Conservation (phyloP, 2,888 invertebrate species). For the Monochamus alternatus region DNA sequence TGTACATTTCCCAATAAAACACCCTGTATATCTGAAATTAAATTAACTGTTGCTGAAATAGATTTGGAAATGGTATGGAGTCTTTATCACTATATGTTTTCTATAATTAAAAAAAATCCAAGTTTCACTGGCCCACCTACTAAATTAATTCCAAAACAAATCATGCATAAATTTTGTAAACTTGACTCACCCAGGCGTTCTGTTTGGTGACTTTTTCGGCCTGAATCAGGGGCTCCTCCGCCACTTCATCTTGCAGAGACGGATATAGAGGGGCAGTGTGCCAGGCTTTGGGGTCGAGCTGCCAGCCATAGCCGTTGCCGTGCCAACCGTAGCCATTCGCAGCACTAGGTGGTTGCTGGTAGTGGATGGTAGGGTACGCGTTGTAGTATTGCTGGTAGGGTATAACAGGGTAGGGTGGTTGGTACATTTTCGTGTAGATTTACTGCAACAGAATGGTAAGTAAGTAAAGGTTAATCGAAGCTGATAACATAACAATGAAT, state of each 20-base stretch:
- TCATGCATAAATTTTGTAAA: conserved; percentile 8
- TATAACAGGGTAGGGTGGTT: conserved; percentile 52
- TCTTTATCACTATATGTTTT: too few relatives aligned
- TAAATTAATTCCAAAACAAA: neutral
- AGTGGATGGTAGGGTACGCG: conserved; percentile 67
- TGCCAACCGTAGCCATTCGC: conserved; percentile 70
- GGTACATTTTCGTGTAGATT: conserved; percentile 47
- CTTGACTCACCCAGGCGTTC: conserved; percentile 65
- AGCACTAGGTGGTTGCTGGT: conserved; percentile 67
- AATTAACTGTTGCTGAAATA: too few relatives aligned
- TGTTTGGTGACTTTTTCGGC: conserved; percentile 66
- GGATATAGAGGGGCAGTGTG: conserved; percentile 61
- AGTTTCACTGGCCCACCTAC: neutral
- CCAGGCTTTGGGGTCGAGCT: conserved; percentile 67
- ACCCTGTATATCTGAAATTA: too few relatives aligned
- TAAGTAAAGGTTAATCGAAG: neutral
- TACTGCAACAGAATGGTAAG: neutral
- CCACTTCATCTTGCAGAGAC: conserved; percentile 52
- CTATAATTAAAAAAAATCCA: neutral
- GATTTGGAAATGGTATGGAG: too few relatives aligned
- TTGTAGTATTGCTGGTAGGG: conserved; percentile 67
- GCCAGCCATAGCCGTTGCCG: conserved; percentile 70
- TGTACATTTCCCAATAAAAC: too few relatives aligned
- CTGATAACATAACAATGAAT: too few relatives aligned
- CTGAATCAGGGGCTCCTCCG: conserved; percentile 66